Evolutionary conservation across 2,888 invertebrate species (phyloP).

Genomic region (Microctonus brassicae): DNA sequence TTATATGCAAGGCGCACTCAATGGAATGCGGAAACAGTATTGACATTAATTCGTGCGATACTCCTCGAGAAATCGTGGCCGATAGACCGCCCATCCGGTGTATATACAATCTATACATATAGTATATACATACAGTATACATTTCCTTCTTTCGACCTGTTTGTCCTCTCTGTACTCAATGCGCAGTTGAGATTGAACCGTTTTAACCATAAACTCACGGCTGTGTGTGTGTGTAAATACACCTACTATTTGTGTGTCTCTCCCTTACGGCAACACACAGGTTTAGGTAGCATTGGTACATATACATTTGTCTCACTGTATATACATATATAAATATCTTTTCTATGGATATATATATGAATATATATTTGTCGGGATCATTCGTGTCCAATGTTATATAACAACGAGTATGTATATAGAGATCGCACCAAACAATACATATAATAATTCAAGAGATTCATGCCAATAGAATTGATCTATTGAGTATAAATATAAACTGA

Average conservation of each 20-base stretch:
- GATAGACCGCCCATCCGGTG: conserved; percentile 26
- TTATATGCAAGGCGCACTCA: conserved; percentile 33
- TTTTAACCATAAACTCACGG: conserved; percentile 6
- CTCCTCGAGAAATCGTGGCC: conserved; percentile 37
- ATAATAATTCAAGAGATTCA: background rate
- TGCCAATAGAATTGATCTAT: conserved; percentile 5
- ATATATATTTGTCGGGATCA: too few species aligned
- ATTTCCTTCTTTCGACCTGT: conserved; percentile 20
- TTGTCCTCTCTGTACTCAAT: conserved; percentile 24
- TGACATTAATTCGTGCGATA: conserved; percentile 57
- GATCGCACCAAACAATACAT: background rate
- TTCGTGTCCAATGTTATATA: conserved; percentile 17
- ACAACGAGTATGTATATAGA: background rate
- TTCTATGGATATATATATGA: too few species aligned
- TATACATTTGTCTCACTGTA: background rate
- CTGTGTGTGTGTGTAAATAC: background rate
- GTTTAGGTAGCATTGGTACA: background rate
- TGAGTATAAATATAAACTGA: too few species aligned
- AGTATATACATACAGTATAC: background rate
- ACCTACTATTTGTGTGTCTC: too few species aligned
- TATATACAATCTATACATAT: background rate
- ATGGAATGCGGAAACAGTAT: conserved; percentile 59
- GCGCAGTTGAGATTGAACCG: conserved; percentile 8
- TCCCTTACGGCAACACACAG: conserved; percentile 1
- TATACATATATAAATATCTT: background rate